Percentiles rank a stretch among this genome's conserved stretches.
phyloP scores from a whole-genome alignment of 2,113 vertebrate species.

The Bungarus multicinctus region DNA sequence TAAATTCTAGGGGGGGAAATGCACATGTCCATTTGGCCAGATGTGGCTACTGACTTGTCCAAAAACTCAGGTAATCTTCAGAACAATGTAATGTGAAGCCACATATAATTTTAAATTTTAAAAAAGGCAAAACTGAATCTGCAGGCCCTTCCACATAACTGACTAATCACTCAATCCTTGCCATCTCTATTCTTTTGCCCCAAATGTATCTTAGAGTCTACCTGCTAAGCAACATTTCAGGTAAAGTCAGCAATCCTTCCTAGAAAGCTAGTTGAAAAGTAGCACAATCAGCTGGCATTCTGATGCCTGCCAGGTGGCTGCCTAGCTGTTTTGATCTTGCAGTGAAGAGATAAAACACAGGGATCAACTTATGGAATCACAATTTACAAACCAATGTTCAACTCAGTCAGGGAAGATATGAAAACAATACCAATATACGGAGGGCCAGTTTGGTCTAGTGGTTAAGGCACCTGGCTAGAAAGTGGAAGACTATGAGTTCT shows the following conservation, averaged over 20 bases:
- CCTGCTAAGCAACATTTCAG: background rate
- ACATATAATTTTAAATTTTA: background rate
- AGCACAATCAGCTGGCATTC: background rate
- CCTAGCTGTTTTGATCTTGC: background rate
- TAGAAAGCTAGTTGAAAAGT: background rate
- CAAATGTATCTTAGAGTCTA: background rate
- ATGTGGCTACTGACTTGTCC: no score
- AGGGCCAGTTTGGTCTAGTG: background rate
- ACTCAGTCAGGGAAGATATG: background rate
- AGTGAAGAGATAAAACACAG: background rate
- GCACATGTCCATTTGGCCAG: background rate
- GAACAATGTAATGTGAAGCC: background rate
- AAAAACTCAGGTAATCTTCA: background rate
- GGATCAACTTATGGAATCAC: background rate
- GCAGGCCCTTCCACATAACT: background rate
- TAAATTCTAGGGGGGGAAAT: constrained; percentile 57
- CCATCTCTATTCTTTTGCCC: background rate
- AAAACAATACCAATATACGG: background rate
- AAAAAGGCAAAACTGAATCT: background rate
- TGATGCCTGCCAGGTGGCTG: background rate
- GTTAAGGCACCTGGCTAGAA: no score
- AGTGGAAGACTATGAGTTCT: no score
- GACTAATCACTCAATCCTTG: background rate
- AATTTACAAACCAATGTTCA: background rate
- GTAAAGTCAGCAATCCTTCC: background rate